These are phyloP conservation scores for human DNA, from an alignment of 2,113 vertebrate genomes.

Conservation along the genomic window DNA sequence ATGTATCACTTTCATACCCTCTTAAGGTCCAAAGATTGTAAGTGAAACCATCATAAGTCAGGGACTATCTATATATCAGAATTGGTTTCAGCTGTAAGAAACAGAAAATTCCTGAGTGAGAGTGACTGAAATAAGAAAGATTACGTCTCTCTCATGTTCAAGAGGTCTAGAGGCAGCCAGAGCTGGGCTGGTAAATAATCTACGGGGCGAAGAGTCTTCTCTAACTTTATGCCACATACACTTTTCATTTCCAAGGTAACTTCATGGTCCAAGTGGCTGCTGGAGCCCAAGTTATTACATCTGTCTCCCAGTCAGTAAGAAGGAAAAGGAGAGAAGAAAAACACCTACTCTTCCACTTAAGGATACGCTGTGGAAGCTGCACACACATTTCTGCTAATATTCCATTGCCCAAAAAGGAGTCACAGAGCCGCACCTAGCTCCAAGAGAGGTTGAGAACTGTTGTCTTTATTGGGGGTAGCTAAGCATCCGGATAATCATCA, in stretches of 20 bases:
- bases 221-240: background rate
- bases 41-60: background rate
- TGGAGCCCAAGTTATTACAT: background rate
- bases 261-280: background rate
- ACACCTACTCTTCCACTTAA: background rate
- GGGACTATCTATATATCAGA: background rate
- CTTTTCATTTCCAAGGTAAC: background rate
- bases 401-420: background rate
- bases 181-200: background rate
- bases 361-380: background rate
- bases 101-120: background rate
- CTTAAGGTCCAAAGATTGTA: background rate
- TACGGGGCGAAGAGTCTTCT: background rate
- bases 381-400: background rate
- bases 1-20: background rate
- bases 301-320: background rate
- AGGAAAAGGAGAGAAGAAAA: background rate
- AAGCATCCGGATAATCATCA: background rate
- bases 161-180: background rate
- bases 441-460: background rate
- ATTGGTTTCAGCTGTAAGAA: background rate
- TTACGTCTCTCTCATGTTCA: background rate
- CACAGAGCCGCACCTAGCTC: background rate
- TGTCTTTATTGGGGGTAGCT: background rate
- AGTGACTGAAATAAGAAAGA: background rate